Conservation (phyloP, 2,113 vertebrate genomes). For the Edolisoma coerulescens region DNA sequence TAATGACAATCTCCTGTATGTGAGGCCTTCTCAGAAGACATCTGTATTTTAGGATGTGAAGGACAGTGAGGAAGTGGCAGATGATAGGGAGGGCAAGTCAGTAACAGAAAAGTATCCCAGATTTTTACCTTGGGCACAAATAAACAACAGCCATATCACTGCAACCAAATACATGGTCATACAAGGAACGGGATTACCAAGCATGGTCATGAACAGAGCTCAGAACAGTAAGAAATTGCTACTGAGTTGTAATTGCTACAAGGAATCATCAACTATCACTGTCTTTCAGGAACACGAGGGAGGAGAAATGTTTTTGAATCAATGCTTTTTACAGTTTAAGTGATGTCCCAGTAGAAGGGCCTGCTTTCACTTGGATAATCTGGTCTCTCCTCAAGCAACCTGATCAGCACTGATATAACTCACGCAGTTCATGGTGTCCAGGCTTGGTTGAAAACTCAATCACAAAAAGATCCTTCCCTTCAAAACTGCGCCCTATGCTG, state of each 20-base stretch:
- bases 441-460: slow-evolving; percentile 92
- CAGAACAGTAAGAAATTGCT: background rate
- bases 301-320: background rate
- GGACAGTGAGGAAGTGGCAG: background rate
- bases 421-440: slow-evolving; percentile 89
- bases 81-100: background rate
- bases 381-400: background rate
- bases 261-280: background rate
- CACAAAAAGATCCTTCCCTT: slow-evolving; percentile 89
- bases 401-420: slow-evolving; percentile 52
- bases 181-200: background rate
- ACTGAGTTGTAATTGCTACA: background rate
- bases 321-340: background rate
- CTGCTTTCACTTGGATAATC: background rate
- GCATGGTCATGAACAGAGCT: background rate
- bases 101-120: background rate
- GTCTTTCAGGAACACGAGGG: background rate
- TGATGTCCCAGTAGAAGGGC: background rate
- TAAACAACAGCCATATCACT: background rate
- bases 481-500: slow-evolving; percentile 91
- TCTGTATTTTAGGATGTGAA: background rate
- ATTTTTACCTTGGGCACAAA: background rate
- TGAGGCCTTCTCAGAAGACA: background rate
- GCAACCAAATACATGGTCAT: background rate
- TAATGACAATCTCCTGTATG: background rate